Conservation (phyloP, 1,140 invertebrate species). For the Drosophila burlai region DNA sequence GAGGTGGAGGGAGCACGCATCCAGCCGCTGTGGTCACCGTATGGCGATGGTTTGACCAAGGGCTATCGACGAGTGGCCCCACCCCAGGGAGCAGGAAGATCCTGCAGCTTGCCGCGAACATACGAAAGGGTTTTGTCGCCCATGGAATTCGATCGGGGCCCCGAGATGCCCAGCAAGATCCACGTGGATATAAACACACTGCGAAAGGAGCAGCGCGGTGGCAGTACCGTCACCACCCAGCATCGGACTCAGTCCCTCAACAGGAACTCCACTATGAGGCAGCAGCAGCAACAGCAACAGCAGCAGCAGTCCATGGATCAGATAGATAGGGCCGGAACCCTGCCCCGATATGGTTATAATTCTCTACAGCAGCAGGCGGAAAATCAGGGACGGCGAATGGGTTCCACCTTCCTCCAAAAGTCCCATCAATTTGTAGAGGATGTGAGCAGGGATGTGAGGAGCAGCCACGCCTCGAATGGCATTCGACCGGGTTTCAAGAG, state of each 20-base stretch:
- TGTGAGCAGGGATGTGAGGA: slow-evolving; percentile 87
- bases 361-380: slow-evolving; percentile 84
- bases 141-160: slow-evolving; percentile 88
- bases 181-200: slow-evolving; percentile 69
- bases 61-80: slow-evolving; percentile 88
- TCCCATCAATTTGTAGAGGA: slow-evolving; percentile 90
- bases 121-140: slow-evolving; percentile 86
- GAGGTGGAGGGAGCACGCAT: slow-evolving; percentile 88
- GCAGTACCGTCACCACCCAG: slow-evolving; percentile 62
- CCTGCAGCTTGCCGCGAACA: slow-evolving; percentile 85
- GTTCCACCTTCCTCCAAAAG: slow-evolving; percentile 89
- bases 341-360: slow-evolving; percentile 87
- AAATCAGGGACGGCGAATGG: slow-evolving; percentile 87
- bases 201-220: slow-evolving; percentile 70
- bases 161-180: slow-evolving; percentile 85
- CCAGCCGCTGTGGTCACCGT: slow-evolving; percentile 88
- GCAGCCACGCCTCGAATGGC: slow-evolving; percentile 61
- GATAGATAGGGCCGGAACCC: slow-evolving; percentile 86
- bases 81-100: slow-evolving; percentile 81
- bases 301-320: slow-evolving; percentile 68
- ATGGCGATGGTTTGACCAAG: slow-evolving; percentile 87
- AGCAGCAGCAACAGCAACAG: slow-evolving; percentile 49
- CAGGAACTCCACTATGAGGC: slow-evolving; percentile 67
- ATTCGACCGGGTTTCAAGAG: slow-evolving; percentile 87
- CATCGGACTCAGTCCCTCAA: slow-evolving; percentile 73